A percentile compares a stretch with the other conserved stretches of the same genome.
Evolutionary conservation across 2,797 vertebrate genomes (phyloP).

Genomic region (Enteromius treurensis): DNA sequence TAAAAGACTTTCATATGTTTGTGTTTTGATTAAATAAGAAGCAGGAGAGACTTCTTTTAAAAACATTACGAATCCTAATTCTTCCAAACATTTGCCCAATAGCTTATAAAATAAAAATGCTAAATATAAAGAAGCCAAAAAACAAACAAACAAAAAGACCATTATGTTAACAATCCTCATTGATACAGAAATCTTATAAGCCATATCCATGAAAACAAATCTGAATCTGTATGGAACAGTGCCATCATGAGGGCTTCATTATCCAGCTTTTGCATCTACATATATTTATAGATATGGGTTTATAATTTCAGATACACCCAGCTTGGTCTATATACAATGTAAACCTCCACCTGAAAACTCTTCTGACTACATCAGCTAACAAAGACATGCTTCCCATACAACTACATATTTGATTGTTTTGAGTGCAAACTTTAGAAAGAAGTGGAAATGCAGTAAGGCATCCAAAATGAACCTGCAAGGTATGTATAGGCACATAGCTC

Average conservation of each 20-base stretch:
- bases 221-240: constrained; percentile 61
- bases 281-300: not conserved
- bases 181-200: constrained; percentile 57
- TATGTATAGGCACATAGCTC: constrained; percentile 57
- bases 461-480: constrained; percentile 45
- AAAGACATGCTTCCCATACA: constrained; percentile 24
- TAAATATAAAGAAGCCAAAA: constrained; percentile 52
- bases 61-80: not conserved
- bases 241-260: constrained; percentile 48
- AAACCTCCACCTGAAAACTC: constrained; percentile 45
- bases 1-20: not conserved
- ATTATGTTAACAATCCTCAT: constrained; percentile 63
- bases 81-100: not conserved
- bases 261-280: not conserved
- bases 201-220: constrained; percentile 54
- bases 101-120: not conserved
- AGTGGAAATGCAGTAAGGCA: constrained; percentile 54
- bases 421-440: constrained; percentile 34
- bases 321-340: constrained; percentile 29
- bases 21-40: not conserved
- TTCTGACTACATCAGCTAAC: constrained; percentile 24
- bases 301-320: not conserved
- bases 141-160: constrained; percentile 68
- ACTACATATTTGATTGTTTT: constrained; percentile 18
- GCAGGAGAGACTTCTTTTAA: not conserved